Base-by-base conservation (phyloP, 2,797 vertebrate genomes). In the Chromobotia macracanthus region DNA sequence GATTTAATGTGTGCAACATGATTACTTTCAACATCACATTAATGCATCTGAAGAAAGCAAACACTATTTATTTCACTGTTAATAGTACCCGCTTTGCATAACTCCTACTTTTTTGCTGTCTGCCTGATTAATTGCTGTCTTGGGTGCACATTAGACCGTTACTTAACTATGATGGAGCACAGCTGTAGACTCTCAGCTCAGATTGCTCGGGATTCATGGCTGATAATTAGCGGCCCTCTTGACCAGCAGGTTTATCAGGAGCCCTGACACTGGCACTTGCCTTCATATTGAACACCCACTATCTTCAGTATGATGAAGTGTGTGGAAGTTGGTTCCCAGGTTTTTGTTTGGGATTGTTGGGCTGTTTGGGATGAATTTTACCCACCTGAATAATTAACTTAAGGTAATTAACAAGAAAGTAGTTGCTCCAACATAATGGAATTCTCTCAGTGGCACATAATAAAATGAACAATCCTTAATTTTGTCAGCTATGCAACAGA, bases 21-120 rank as follows among this genome's bases (percentile, higher is more conserved):
- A 11, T 79, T 84, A 78, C 82, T 79, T 87, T 90, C 77, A 73
- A 83, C 88, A 61, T 80, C 73, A 8, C 79, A 83, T 87, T 80
- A 88, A 88, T 88, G 64, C 86, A 81, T 86, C 86, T 83, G 76
- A 66, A 75, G 41, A 63, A 58, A 77, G 68, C 48, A 50, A 76
- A 77, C 72, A 75, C 72, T 46, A 85, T 86, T 87, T 84, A 87
- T 89, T 84, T 75, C 84, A 82, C 81, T 81, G 79, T 78, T 84
- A 82, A 87, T 91, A 85, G 84, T 79, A 82, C 72, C 72, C 46
- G 75, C 86, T 89, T 89, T 89, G 85, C 84, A 86, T 90, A 79
- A 88, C 90, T 89, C 85, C 78, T 88, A 86, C 83, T 87, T 85
- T 86, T 31, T 79, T 77, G 86, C 86, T 84, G 85, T 86, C 84